A percentile compares a stretch with the other conserved stretches of the same genome.
Conservation (phyloP, 2,797 vertebrate species). For the Rhinatrema bivittatum region DNA sequence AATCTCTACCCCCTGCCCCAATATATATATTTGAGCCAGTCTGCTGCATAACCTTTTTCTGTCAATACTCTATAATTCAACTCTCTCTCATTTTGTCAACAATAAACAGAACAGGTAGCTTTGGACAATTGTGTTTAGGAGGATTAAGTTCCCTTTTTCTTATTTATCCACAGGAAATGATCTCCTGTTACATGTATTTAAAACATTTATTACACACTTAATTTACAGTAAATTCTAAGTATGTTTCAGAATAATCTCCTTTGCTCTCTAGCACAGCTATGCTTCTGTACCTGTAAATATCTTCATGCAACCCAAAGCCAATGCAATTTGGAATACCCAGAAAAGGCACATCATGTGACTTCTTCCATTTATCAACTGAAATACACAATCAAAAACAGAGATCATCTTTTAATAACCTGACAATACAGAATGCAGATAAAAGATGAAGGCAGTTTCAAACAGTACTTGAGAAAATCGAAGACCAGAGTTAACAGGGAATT, state of each 20-base stretch:
- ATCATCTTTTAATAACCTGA: not conserved
- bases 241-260: not conserved
- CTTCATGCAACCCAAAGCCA: constrained; percentile 76
- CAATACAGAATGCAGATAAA: no score
- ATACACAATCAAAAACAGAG: constrained; percentile 10
- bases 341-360: constrained; percentile 52
- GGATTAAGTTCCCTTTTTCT: not conserved
- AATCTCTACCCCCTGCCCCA: no score
- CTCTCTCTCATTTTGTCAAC: no score
- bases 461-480: no score
- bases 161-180: not conserved
- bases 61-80: no score
- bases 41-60: no score
- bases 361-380: constrained; percentile 86
- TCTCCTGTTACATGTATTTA: not conserved
- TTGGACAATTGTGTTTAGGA: not conserved
- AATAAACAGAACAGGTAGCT: no score
- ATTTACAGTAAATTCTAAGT: no score
- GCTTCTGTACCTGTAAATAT: constrained; percentile 71
- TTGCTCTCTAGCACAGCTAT: not conserved
- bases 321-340: constrained; percentile 78
- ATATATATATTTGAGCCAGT: no score
- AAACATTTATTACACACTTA: no score
- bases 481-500: not conserved
- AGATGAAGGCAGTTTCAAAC: no score